Base-by-base conservation (phyloP, 2,888 invertebrate genomes). In the Drosophila neonasuta region DNA sequence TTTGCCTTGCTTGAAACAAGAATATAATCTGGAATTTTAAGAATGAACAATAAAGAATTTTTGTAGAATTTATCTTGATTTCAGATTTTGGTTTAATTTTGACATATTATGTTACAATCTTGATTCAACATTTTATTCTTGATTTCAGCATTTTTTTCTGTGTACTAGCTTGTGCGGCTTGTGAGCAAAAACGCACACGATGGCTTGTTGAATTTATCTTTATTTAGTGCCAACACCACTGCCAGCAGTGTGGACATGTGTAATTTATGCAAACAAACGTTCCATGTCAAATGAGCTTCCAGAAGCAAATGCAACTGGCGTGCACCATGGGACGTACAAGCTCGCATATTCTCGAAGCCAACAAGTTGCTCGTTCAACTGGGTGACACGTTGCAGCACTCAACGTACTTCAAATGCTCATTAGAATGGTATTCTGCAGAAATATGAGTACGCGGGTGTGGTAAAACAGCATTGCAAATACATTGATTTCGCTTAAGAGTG, bases 241-340 rank as follows among this genome's bases (percentile, higher is more conserved):
- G 15, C 20, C 39, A 30, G 17, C 66, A 48, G 52, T 29, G 63
- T 20, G 56, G 32, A 58, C 66, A 60, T 70, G 64, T 71, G 52
- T 56, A 80, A 77, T 67, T 68, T 84, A 74, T 86, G 74, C 81
- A 84, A 78, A 71, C 81, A 83, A 71, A 74, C 60, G 57, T 39
- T 57, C 64, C 66, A 70, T 65, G 75, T 68, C 65, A 80, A 80
- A 80, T 80, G 84, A 80, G 68, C 34, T 39, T 56, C 44, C 41
- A 30, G 69, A 15, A 58, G 54, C 68, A 77, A 78, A 66, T 73
- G 86, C 77, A 74, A 55, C 70, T 59, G 55, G 58, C 51, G 32
- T 56, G 20, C 9, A 49, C 57, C 46, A 45, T 68, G 78, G n/a
- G 36, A 36, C 32, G 32, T 32, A 32, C 10, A 32, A 71, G 71